Base-by-base conservation (phyloP, 2,113 vertebrate species). In the Pseudolaguvia tuberculata region DNA sequence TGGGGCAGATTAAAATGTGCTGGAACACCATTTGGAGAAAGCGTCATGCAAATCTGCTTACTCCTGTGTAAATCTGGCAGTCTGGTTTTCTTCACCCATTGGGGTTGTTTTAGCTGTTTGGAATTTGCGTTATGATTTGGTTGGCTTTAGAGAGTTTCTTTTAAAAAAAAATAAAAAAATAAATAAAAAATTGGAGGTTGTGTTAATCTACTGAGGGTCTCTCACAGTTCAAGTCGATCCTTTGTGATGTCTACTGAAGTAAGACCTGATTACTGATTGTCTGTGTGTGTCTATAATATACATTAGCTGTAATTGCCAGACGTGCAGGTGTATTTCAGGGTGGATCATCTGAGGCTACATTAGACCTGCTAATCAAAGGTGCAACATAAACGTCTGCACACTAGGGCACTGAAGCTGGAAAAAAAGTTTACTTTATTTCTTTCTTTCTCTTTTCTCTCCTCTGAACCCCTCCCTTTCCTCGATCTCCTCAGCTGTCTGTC, bases 1-100 rank as follows among this genome's bases (percentile, higher is more conserved):
- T 29, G 61, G 74, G 69, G 71, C 76, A 81, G 84, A 84, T 86
- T 84, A 82, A 84, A 82, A 83, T 55, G 78, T 72, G 80, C 63
- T 72, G 81, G 83, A 79, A 80, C 82, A 78, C 73, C 74, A 70
- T 68, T 57, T 47, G 45, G 57, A 73, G 72, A 83, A 84, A 83
- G 63, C 31, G 42, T 47, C 57, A 35, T 45, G 14, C 58, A 73
- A 78, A 82, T 65, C 73, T 81, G 57, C 75, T 72, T 57, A 17
- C 56, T 52, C 71, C 76, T 76, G 56, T 79, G 71, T 78, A 78
- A 63, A 74, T 42, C 62, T 75, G 75, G 75, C 72, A 82, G 76
- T 59, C 66, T 58, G 73, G 68, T 77, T 65, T 52, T 70, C 66
- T 53, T 63, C 55, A 31, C 58, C 71, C 61, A 0, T 29, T 2